These are phyloP conservation scores for Drosophila melanica DNA, from an alignment of 1,140 invertebrate species.

Conservation along the genomic window DNA sequence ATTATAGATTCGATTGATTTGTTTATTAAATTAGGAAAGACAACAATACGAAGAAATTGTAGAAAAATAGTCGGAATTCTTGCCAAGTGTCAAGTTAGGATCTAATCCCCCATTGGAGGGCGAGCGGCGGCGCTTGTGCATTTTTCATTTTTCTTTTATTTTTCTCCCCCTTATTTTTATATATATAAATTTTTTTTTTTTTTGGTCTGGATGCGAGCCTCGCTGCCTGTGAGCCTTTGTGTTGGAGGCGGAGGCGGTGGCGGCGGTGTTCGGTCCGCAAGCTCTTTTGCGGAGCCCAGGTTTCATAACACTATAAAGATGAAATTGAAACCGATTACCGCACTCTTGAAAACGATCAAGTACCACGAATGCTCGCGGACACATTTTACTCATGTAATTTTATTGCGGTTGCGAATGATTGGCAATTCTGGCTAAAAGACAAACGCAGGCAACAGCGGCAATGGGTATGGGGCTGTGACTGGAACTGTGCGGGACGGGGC, in stretches of 20 bases:
- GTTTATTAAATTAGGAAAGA: too few species aligned
- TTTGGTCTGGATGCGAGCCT: neutral
- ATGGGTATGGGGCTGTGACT: neutral
- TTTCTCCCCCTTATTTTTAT: neutral
- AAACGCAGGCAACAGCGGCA: slow-evolving; percentile 47
- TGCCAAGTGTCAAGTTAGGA: neutral
- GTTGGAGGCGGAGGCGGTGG: slow-evolving; percentile 21
- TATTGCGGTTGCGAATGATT: slow-evolving; percentile 80
- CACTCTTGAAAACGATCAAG: slow-evolving; percentile 83
- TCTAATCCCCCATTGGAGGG: slow-evolving; percentile 16
- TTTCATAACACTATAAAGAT: slow-evolving; percentile 81
- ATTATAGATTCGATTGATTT: too few species aligned
- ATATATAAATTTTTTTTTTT: neutral
- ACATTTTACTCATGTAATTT: slow-evolving; percentile 83
- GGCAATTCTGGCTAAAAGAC: slow-evolving; percentile 80
- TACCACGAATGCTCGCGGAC: slow-evolving; percentile 80
- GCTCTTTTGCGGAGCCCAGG: slow-evolving; percentile 53
- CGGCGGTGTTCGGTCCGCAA: slow-evolving; percentile 33
- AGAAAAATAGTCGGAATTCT: too few species aligned
- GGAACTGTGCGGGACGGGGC: neutral
- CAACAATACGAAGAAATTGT: too few species aligned
- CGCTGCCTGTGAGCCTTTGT: slow-evolving; percentile 1
- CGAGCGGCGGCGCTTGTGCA: slow-evolving; percentile 1
- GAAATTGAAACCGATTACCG: slow-evolving; percentile 83
- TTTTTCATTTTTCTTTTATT: neutral